These are phyloP conservation scores for Achlya flavicornis DNA, from an alignment of 2,888 invertebrate genomes.

Conservation along the genomic window DNA sequence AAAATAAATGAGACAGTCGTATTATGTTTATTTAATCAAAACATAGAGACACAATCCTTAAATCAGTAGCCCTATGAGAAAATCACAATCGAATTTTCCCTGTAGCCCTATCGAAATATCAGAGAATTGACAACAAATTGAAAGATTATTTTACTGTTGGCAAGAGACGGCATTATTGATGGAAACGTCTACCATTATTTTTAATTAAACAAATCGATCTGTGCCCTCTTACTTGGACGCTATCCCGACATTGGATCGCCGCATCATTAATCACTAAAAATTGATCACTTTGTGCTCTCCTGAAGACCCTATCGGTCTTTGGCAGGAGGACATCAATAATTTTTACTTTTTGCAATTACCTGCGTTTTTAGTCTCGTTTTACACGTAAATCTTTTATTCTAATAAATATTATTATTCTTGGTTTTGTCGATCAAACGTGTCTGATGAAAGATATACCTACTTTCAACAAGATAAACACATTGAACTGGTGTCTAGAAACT, in stretches of 20 bases:
- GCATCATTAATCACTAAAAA: slow-evolving; percentile 50
- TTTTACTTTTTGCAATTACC: slow-evolving; percentile 27
- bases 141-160: slow-evolving; percentile 13
- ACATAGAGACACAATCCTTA: neutral
- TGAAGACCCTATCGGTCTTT: slow-evolving; percentile 31
- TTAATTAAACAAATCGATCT: slow-evolving; percentile 57
- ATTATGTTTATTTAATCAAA: neutral
- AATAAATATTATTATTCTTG: no score
- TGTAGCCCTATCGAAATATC: slow-evolving; percentile 5
- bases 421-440: no score
- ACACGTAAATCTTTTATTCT: neutral
- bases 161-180: slow-evolving; percentile 25
- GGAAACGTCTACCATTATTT: slow-evolving; percentile 49
- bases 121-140: slow-evolving; percentile 1
- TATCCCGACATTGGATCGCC: slow-evolving; percentile 38
- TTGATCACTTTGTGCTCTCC: slow-evolving; percentile 32
- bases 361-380: slow-evolving; percentile 18
- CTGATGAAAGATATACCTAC: no score
- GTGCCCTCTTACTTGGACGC: slow-evolving; percentile 33
- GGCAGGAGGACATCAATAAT: slow-evolving; percentile 34
- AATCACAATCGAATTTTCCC: neutral
- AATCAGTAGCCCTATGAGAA: neutral
- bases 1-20: no score
- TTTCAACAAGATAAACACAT: no score
- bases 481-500: no score